Evolutionary conservation across 2,888 invertebrate species (phyloP).

Genomic region (Cryptosula pallasiana): DNA sequence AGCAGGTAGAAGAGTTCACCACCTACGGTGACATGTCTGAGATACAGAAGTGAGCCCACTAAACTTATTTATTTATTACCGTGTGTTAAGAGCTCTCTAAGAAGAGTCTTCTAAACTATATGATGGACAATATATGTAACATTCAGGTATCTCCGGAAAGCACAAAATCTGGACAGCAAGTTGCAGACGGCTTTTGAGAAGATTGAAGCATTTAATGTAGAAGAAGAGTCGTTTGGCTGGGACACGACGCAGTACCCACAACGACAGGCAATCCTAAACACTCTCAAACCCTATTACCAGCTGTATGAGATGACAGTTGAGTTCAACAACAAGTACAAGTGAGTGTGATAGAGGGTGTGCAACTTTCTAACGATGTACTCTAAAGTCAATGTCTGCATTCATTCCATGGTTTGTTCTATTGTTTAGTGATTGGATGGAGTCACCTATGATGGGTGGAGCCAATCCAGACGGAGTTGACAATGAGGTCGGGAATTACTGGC

Average conservation of each 20-base stretch:
- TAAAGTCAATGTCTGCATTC: no score
- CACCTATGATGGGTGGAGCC: conserved; percentile 68
- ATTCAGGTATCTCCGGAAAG: conserved; percentile 69
- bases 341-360: no score
- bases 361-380: no score
- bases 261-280: conserved; percentile 69
- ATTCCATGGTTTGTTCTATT: not conserved
- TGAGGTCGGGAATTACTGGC: conserved; percentile 67
- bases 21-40: conserved; percentile 81
- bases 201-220: conserved; percentile 84
- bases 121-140: no score
- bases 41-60: conserved; percentile 59
- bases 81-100: no score
- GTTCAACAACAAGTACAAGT: conserved; percentile 72
- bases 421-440: conserved; percentile 70
- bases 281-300: conserved; percentile 75
- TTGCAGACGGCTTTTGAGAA: conserved; percentile 67
- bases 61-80: no score
- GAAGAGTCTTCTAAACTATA: no score
- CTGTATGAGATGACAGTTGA: conserved; percentile 84
- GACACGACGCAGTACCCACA: conserved; percentile 82
- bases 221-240: conserved; percentile 82
- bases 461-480: conserved; percentile 84
- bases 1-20: conserved; percentile 77
- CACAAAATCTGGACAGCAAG: conserved; percentile 69